phyloP scores from a whole-genome alignment of 1,140 invertebrate species.

The Copidosoma floridanum region DNA sequence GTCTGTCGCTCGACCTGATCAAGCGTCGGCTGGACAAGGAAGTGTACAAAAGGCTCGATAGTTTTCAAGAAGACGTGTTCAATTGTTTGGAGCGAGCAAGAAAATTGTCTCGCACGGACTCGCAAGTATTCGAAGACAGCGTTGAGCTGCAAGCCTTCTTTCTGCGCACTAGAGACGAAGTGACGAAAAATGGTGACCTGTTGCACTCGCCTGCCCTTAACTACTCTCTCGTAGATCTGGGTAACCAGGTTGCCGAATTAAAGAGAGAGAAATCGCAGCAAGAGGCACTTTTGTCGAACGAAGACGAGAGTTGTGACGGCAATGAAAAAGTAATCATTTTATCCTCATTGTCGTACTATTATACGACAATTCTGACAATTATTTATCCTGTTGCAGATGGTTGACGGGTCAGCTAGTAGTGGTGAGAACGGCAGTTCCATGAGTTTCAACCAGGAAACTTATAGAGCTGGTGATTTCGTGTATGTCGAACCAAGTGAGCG shows the following conservation, averaged over 20 bases:
- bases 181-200: slow-evolving; percentile 76
- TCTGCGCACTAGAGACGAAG: slow-evolving; percentile 72
- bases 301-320: slow-evolving; percentile 70
- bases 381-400: too few relatives aligned
- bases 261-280: slow-evolving; percentile 75
- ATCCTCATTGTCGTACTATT: too few relatives aligned
- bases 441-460: slow-evolving; percentile 72
- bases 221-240: slow-evolving; percentile 74
- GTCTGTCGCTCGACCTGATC: slow-evolving; percentile 80
- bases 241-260: slow-evolving; percentile 71
- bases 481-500: slow-evolving; percentile 80
- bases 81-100: slow-evolving; percentile 88
- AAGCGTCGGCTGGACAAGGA: slow-evolving; percentile 83
- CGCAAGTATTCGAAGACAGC: slow-evolving; percentile 92
- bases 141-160: slow-evolving; percentile 92
- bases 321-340: slow-evolving; percentile 47
- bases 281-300: slow-evolving; percentile 66
- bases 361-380: too few relatives aligned
- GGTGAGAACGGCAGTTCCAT: slow-evolving; percentile 57
- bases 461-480: slow-evolving; percentile 85
- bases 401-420: too few relatives aligned
- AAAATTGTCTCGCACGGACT: slow-evolving; percentile 83
- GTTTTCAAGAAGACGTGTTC: slow-evolving; percentile 97
- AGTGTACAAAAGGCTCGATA: slow-evolving; percentile 87
- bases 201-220: slow-evolving; percentile 84